These are phyloP conservation scores for Lophotriccus pileatus DNA, from an alignment of 2,797 vertebrate species.

Conservation along the genomic window DNA sequence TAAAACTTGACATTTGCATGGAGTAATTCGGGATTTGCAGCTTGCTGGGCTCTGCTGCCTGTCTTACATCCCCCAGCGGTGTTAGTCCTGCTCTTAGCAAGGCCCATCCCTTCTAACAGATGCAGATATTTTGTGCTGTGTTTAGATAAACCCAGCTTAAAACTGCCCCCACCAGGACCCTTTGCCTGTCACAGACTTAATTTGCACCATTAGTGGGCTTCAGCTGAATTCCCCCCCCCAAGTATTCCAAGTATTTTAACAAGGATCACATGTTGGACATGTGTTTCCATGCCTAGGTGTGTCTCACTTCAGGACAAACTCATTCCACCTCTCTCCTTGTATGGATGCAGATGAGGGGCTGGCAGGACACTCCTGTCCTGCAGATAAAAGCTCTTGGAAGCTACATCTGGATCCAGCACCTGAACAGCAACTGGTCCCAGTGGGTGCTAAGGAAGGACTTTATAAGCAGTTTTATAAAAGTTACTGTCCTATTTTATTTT, in stretches of 20 bases:
- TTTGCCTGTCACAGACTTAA: background rate
- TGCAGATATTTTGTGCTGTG: background rate
- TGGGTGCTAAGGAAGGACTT: background rate
- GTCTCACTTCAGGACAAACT: background rate
- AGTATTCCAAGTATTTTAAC: background rate
- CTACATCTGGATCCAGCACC: background rate
- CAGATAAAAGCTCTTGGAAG: background rate
- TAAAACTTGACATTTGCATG: conserved; percentile 24
- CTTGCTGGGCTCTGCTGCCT: conserved; percentile 14
- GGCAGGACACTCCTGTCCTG: accelerated
- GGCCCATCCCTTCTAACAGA: background rate
- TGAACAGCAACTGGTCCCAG: background rate
- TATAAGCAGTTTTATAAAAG: accelerated
- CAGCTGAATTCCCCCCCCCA: background rate
- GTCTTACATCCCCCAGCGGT: background rate
- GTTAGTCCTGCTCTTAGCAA: background rate
- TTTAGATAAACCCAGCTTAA: background rate
- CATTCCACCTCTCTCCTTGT: background rate
- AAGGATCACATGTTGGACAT: background rate
- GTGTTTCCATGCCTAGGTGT: background rate
- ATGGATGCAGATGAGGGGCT: accelerated
- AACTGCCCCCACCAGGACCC: background rate
- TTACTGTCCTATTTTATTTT: background rate
- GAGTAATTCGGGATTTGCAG: conserved; percentile 20
- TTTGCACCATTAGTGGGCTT: background rate